Percentiles rank a stretch among this genome's conserved stretches.
Evolutionary conservation across 2,888 invertebrate genomes (phyloP).

Genomic region (Nephrotoma guestfalica): DNA sequence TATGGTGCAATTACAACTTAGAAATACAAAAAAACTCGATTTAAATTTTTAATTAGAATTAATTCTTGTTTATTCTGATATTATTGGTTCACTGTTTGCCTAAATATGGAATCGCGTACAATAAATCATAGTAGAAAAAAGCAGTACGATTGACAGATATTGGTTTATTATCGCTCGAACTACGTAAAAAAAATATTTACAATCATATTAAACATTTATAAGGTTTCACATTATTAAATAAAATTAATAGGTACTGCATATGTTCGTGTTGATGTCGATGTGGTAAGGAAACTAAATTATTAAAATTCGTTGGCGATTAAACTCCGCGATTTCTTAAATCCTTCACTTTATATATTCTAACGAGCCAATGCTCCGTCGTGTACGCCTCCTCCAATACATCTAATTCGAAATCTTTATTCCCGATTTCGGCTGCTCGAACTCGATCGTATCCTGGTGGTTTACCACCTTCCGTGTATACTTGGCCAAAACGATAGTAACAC

Average conservation of each 20-base stretch:
- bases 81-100: background rate
- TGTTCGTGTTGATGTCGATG: background rate
- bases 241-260: background rate
- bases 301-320: slow-evolving; percentile 27
- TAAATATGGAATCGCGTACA: background rate
- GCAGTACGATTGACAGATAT: background rate
- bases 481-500: slow-evolving; percentile 97
- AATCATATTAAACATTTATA: background rate
- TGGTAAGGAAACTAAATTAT: background rate
- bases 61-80: background rate
- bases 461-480: slow-evolving; percentile 85
- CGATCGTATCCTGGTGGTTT: slow-evolving; percentile 94
- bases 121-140: background rate
- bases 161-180: background rate
- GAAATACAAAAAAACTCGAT: background rate
- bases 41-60: background rate
- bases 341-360: slow-evolving; percentile 95
- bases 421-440: slow-evolving; percentile 93
- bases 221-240: background rate
- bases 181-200: too few relatives aligned
- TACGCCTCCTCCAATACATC: slow-evolving; percentile 99
- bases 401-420: slow-evolving; percentile 95
- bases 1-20: too few relatives aligned
- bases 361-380: slow-evolving; percentile 98
- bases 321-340: slow-evolving; percentile 79